Evolutionary conservation across 2,113 vertebrate genomes (phyloP).

Genomic region (Leptobrachium leishanense): DNA sequence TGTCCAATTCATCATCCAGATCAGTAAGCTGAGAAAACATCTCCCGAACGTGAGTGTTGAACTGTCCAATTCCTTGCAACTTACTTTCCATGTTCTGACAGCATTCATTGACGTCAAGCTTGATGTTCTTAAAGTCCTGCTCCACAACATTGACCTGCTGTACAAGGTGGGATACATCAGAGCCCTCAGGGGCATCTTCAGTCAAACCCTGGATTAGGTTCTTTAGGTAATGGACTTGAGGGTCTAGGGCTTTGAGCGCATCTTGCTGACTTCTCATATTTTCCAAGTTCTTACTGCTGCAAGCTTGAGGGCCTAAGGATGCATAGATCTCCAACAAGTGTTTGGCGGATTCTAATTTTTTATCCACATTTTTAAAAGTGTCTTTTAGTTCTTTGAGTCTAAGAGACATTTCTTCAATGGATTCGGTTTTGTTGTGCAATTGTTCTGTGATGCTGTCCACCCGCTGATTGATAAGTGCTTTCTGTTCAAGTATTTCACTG

Average conservation of each 20-base stretch:
- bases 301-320: slow-evolving; percentile 89
- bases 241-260: slow-evolving; percentile 77
- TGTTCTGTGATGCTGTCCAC: slow-evolving; percentile 83
- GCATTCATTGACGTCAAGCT: slow-evolving; percentile 81
- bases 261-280: slow-evolving; percentile 87
- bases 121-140: slow-evolving; percentile 77
- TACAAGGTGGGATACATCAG: slow-evolving; percentile 76
- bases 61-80: slow-evolving; percentile 90
- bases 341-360: slow-evolving; percentile 88
- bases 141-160: slow-evolving; percentile 77
- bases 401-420: slow-evolving; percentile 88
- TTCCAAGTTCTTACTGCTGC: slow-evolving; percentile 94
- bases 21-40: slow-evolving; percentile 91
- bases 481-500: slow-evolving; percentile 89
- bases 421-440: slow-evolving; percentile 76
- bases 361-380: slow-evolving; percentile 85
- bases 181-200: slow-evolving; percentile 81
- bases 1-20: slow-evolving; percentile 91
- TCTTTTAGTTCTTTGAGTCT: slow-evolving; percentile 95
- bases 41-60: slow-evolving; percentile 84
- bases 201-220: slow-evolving; percentile 86
- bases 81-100: slow-evolving; percentile 83
- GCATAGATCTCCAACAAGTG: slow-evolving; percentile 95
- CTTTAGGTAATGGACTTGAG: slow-evolving; percentile 88
- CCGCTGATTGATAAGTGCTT: slow-evolving; percentile 83